phyloP scores from a whole-genome alignment of 2,113 vertebrate genomes.

The Micromys minutus region DNA sequence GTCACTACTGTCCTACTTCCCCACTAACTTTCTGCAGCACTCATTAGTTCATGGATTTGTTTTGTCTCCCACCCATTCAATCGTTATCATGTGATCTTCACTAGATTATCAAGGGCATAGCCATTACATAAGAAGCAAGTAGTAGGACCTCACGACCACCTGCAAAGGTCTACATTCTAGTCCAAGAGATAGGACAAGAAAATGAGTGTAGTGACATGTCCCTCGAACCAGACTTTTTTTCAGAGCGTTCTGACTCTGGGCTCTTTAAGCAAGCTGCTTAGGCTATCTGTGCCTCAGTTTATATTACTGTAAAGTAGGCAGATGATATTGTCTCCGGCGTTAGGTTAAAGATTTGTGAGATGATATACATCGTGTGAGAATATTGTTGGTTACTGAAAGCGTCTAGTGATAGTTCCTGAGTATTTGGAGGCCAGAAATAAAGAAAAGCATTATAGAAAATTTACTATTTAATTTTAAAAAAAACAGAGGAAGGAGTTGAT shows the following conservation, averaged over 20 bases:
- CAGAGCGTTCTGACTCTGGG: background rate
- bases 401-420: background rate
- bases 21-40: background rate
- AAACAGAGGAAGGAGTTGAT: background rate
- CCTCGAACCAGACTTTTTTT: background rate
- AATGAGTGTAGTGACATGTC: background rate
- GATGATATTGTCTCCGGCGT: background rate
- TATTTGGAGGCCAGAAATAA: background rate
- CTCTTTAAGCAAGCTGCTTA: background rate
- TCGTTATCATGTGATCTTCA: background rate
- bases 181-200: background rate
- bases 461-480: background rate
- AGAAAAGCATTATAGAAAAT: background rate
- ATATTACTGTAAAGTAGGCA: background rate
- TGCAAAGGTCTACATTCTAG: background rate
- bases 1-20: background rate
- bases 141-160: background rate
- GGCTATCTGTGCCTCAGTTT: background rate
- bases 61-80: background rate
- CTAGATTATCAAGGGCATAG: background rate
- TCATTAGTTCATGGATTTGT: background rate
- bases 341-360: background rate
- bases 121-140: background rate
- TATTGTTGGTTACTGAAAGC: background rate
- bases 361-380: background rate